Base-by-base conservation (phyloP, 2,888 invertebrate species). In the Agonopterix arenella region DNA sequence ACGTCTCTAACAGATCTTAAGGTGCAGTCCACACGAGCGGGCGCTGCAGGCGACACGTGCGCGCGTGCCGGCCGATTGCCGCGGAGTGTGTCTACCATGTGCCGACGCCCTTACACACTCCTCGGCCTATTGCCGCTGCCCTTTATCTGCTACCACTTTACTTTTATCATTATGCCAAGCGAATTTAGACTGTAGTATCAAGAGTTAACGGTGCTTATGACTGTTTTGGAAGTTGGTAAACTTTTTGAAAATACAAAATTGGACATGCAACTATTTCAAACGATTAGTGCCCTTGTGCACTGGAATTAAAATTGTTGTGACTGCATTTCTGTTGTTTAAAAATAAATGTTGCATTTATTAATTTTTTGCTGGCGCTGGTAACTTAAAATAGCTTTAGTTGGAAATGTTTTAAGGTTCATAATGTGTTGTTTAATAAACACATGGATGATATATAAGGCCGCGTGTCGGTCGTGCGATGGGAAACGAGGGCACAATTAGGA, bases 1-100 rank as follows among this genome's bases (percentile, higher is more conserved):
- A n/a, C 38, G 38, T 38, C 38, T 10, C 38, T 9, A 38, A 9
- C 9, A 38, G n/a, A 55, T 62, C 56, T 66, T 66, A 57, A 57
- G 56, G 64, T 55, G 60, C 56, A 57, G 55, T 51, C 52, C 52
- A 51, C 62, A 62, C 58, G 60, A 56, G 55, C 44, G 49, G 49
- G 45, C 60, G 61, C 53, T 50, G n/a, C 10, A 38, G 59, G 55
- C 56, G 72, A 62, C 81, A 82, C 82, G 83, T 84, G 85, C 80
- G 80, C 84, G 78, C 89, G 90, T 86, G 88, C 75, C 69, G 78
- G 73, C 69, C 83, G 81, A 66, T 79, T 68, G 72, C 59, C 76
- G 73, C 73, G 77, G 82, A 84, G 85, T 85, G 86, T 84, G 82
- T 78, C 71, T 18, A 83, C 84, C 84, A 85, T 88, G 86, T 86